Evolutionary conservation across 2,113 vertebrate genomes (phyloP), one percentile per base, ranked within the genome.

Genomic region (Puntigrus tetrazona): DNA sequence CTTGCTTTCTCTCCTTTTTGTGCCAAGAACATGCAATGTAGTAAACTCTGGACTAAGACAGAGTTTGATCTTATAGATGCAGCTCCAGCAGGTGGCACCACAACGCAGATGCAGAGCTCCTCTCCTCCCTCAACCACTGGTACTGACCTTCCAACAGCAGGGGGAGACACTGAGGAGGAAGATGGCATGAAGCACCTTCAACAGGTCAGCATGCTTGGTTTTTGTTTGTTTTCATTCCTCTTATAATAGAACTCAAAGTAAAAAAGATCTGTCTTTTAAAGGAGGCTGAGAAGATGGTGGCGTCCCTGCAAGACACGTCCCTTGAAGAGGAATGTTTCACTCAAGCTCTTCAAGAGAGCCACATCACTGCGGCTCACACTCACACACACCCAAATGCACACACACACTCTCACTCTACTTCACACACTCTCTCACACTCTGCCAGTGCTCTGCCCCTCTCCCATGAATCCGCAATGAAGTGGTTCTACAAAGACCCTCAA

Each of bases 401-500:
- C 74, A 5, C 82, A 27, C 86, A 85, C 84, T 36, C 87, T 43
- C 89, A 87, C 45, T 31, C 87, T 14, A 43, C 75, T 20, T 20
- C 83, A 70, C 88, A 89, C 72, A 65, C 65, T 7, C 89, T 79
- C 50, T 25, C 87, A 1, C 86, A 86, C 78, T 84, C 86, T 0
- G 82, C 87, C 57, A 81, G 74, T 2, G 95, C 95, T 52, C 91
- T 95, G 55, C 95, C 95, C 1, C 95, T 96, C 31, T 93, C 93
- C 22, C 94, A 95, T 0, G 95, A 95, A 34, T 94, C 95, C 0
- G 95, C 95, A 82, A 94, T 95, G 86, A 96, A 95, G 89, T 96
- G 95, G 95, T 96, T 96, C 89, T 95, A 95, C 91, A 96, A 96
- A 87, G 95, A 95, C 59, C 95, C 95, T 0, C 95, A 96, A 87